Base-by-base conservation (phyloP, 2,888 invertebrate species). In the Parnassius apollo region DNA sequence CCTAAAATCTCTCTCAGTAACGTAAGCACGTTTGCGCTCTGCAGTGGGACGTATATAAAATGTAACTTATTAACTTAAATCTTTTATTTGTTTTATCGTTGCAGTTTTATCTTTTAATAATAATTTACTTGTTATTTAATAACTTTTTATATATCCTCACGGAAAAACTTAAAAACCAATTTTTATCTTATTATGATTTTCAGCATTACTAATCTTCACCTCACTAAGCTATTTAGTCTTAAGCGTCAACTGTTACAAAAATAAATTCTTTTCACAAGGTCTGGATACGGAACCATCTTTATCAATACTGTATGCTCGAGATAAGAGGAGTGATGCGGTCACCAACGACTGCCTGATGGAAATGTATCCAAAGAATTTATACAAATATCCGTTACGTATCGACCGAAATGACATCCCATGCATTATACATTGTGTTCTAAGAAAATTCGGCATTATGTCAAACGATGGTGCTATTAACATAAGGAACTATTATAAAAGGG, bases 391-490 rank as follows among this genome's bases (percentile, higher is more conserved):
- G 0, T 67, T 89, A 3, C 79, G 75, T 11, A 86, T 91, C 45
- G 89, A 90, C 65, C 77, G 85, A 50, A 90, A 88, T 58, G 91
- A 91, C 4, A 80, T 91, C 1, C 91, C 91, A 0, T 91, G 91
- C 67, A 87, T 91, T 56, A 86, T 91, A 62, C 91, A 91, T 65
- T 91, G 91, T 67, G 90, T 91, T 51, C 74, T 91, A 60, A 90
- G 85, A 73, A 91, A 90, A 65, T 91, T 91, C 66, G 91, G 88
- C 11, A 91, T 91, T 42, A 91, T 91, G 89, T 75, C 84, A 10
- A 90, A 86, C 54, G 90, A 89, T 55, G 91, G 91, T 0, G 75
- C 72, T 2, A 89, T 91, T 10, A 91, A 85, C 64, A 88, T 90
- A 61, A 82, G 79, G 68, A 90, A 90, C 65, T 91, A 91, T 71